Conservation (phyloP, 2,888 invertebrate genomes). For the Crossocerus cetratus region DNA sequence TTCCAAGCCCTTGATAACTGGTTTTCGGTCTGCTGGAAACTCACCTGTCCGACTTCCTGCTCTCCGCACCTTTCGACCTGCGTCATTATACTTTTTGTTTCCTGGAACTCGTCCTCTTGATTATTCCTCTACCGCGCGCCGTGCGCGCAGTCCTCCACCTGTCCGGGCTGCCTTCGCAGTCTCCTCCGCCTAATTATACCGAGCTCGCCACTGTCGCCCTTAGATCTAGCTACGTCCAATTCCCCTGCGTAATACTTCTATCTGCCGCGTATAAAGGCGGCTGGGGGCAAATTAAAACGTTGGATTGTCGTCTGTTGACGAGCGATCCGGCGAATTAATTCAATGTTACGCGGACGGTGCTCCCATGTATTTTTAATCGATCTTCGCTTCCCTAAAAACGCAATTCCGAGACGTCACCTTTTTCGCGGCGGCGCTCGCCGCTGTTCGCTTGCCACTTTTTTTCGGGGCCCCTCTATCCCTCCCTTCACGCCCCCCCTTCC, state of each 20-base stretch:
- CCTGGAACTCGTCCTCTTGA: slow-evolving; percentile 29
- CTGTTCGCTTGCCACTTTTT: not conserved
- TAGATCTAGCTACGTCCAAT: too few species aligned
- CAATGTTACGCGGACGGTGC: slow-evolving; percentile 44
- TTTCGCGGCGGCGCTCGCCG: slow-evolving; percentile 14
- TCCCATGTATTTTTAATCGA: slow-evolving; percentile 27
- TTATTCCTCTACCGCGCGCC: slow-evolving; percentile 12
- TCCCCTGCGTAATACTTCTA: too few species aligned
- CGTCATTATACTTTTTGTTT: slow-evolving; percentile 24
- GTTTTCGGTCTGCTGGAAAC: slow-evolving; percentile 36
- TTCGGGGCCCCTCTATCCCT: not conserved
- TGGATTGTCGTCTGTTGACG: slow-evolving; percentile 47
- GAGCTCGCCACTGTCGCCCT: too few species aligned
- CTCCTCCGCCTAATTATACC: too few species aligned
- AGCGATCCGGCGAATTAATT: slow-evolving; percentile 61
- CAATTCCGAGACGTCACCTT: slow-evolving; percentile 14
- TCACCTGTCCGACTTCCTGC: slow-evolving; percentile 40
- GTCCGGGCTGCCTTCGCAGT: slow-evolving; percentile 4
- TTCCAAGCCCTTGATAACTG: slow-evolving; percentile 42
- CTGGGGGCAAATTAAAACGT: not conserved
- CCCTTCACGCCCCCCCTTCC: not conserved
- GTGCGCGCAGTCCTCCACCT: slow-evolving; percentile 26
- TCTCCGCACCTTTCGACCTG: slow-evolving; percentile 36
- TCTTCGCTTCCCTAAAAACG: slow-evolving; percentile 24
- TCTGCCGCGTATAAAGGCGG: too few species aligned